A percentile compares a stretch with the other conserved stretches of the same genome.
These are phyloP conservation scores for Anneissia japonica DNA, from an alignment of 35 echinoderm and acorn worm species.

Conservation along the genomic window DNA sequence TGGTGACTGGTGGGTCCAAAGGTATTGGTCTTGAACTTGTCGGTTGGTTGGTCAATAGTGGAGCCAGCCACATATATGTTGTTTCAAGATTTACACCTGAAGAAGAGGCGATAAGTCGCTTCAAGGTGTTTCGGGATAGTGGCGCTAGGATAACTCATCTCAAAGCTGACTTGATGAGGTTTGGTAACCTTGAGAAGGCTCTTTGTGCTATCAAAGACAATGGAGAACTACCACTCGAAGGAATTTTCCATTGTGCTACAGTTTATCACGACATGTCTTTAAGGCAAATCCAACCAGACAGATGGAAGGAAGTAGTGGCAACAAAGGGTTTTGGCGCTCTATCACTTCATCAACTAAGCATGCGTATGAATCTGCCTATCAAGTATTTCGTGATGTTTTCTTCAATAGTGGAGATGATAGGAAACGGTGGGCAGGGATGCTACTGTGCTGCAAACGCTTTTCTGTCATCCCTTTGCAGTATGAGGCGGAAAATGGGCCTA, in stretches of 20 bases:
- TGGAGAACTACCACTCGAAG: conserved; percentile 77
- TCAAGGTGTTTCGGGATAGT: conserved; percentile 76
- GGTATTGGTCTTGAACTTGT: conserved; percentile 78
- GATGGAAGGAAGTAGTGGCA: conserved; percentile 84
- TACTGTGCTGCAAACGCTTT: conserved; percentile 84
- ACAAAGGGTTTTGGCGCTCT: conserved; percentile 84
- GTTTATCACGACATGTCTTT: conserved; percentile 66
- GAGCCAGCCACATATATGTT: conserved; percentile 73
- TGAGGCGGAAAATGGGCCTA: conserved; percentile 72
- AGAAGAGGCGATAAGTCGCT: conserved; percentile 79
- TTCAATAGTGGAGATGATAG: conserved; percentile 88
- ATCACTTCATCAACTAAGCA: conserved; percentile 69
- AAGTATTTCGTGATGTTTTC: conserved; percentile 97
- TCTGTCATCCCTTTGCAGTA: conserved; percentile 54
- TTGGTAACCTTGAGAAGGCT: conserved; percentile 84
- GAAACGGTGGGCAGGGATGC: conserved; percentile 85
- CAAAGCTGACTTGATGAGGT: conserved; percentile 73
- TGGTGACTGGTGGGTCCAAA: conserved; percentile 90
- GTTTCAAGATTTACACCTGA: conserved; percentile 73
- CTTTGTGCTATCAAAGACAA: conserved; percentile 65
- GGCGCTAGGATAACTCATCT: conserved; percentile 84
- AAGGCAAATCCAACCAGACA: conserved; percentile 53
- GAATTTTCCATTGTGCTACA: conserved; percentile 91
- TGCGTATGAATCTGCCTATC: conserved; percentile 69
- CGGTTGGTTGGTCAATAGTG: conserved; percentile 83